Evolutionary conservation across 2,888 invertebrate species (phyloP).

Genomic region (Mythimna pallens): DNA sequence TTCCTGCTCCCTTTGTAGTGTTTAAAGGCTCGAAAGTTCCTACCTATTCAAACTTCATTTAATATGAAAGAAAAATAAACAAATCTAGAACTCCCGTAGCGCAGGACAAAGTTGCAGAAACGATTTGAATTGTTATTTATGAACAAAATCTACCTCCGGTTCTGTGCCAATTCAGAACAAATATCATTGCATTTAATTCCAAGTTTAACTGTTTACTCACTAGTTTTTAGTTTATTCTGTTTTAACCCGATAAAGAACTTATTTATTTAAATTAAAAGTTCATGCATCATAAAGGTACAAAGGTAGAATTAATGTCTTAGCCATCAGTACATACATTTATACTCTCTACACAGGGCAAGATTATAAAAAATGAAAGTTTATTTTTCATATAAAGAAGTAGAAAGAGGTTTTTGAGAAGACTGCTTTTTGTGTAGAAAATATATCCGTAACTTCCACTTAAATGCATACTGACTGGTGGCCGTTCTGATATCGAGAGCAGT

Average conservation of each 20-base stretch:
- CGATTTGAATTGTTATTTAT: conserved; percentile 47
- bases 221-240: background rate
- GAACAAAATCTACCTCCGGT: conserved; percentile 26
- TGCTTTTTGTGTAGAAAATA: no score
- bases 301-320: no score
- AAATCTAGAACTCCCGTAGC: conserved; percentile 48
- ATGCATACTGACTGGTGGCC: no score
- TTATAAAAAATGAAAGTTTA: no score
- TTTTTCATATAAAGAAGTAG: no score
- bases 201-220: background rate
- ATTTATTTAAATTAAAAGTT: no score
- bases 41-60: conserved; percentile 44
- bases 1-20: conserved; percentile 61
- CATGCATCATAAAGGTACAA: no score
- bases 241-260: background rate
- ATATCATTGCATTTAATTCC: conserved; percentile 5
- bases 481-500: no score
- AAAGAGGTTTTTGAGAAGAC: no score
- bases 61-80: conserved; percentile 57
- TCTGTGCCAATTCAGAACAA: conserved; percentile 3
- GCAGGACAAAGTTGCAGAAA: conserved; percentile 38
- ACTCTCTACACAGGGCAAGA: no score
- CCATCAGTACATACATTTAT: no score
- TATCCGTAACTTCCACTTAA: no score
- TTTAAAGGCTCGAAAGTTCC: conserved; percentile 60